Evolutionary conservation across 2,888 invertebrate genomes (phyloP), one percentile per base, ranked within the genome.

Genomic region (Dryocosmus kuriphilus): DNA sequence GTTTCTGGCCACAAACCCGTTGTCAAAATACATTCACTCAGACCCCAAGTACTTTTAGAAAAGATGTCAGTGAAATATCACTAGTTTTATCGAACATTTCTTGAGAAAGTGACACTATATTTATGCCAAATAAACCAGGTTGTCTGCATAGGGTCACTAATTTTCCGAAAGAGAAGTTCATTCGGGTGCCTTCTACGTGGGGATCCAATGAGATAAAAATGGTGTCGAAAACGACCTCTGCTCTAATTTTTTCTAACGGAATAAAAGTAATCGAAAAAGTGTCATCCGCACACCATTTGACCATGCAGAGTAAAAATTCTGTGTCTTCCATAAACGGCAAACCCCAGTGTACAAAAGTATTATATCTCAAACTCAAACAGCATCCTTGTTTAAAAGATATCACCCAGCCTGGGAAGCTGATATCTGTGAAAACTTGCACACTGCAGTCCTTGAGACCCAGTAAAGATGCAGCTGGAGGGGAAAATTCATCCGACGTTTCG

Each of bases 251-350:
- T 9, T 63, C 80, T 27, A 61, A 60, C 9, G 75, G 75, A 14
- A 67, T 83, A 78, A 82, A 79, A 77, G 75, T 82, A 7, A 61
- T 81, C n/a, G 78, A 76, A 27, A 80, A 83, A n/a, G 63, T 76
- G 5, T 41, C 63, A 1, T 46, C 75, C 16, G 62, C 79, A 19
- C 82, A 79, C 7, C 51, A n/a, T 16, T 3, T 51, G 46, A n/a
- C n/a, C n/a, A n/a, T n/a, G 19, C 46, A 46, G 19, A 2, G 8
- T 0, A 51, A 3, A 22, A 51, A 51, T n/a, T 3, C 51, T 8
- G 51, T 9, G 8, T 51, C n/a, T 1, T 51, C 51, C 2, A 27
- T 5, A 1, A 65, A 35, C 27, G 11, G 19, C 46, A 19, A 67
- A 19, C 16, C 24, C 24, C 7, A 14, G 19, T 11, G 11, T 0